Base-by-base conservation (phyloP, 2,888 invertebrate species). In the Phasia obesa region DNA sequence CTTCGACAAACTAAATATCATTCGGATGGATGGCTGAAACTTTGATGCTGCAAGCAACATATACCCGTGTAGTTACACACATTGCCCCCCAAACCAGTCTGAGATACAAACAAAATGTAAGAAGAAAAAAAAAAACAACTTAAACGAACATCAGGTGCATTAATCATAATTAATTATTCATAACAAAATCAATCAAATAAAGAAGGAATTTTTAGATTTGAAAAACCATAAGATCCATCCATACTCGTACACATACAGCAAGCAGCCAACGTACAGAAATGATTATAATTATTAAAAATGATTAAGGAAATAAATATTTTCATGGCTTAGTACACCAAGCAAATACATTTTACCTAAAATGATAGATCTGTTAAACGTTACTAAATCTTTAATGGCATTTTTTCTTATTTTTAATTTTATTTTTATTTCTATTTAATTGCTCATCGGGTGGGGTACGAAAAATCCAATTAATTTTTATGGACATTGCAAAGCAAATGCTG, bases 91-190 rank as follows among this genome's bases (percentile, higher is more conserved):
- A 21, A 62, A 53, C 64, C 57, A 42, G 38, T 67, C 55, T 81
- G 67, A 13, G 17, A 47, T 27, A 35, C 31, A 62, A 77, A 71
- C 51, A 42, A 7, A 49, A 59, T 49, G 59, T n/a, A n/a, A n/a
- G n/a, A n/a, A n/a, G n/a, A n/a, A 57, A 5, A 27, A 53, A 49
- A 35, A 13, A 42, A 53, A 4, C 7, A 67, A 57, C 27, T 31
- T 55, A 70, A 73, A 67, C 62, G 53, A 75, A 65, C 70, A 67
- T 83, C 83, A 83, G 79, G 75, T 83, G 83, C 83, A 83, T 83
- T 83, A 83, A 83, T 83, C 83, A 83, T 83, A 83, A 83, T 83
- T 83, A 83, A 83, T 83, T 75, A 83, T 83, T 76, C 83, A 79
- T 79, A 83, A 83, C 71, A 83, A 83, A 83, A 83, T 83, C 83